Evolutionary conservation across 2,888 invertebrate species (phyloP).

Genomic region (Phengaris arion): DNA sequence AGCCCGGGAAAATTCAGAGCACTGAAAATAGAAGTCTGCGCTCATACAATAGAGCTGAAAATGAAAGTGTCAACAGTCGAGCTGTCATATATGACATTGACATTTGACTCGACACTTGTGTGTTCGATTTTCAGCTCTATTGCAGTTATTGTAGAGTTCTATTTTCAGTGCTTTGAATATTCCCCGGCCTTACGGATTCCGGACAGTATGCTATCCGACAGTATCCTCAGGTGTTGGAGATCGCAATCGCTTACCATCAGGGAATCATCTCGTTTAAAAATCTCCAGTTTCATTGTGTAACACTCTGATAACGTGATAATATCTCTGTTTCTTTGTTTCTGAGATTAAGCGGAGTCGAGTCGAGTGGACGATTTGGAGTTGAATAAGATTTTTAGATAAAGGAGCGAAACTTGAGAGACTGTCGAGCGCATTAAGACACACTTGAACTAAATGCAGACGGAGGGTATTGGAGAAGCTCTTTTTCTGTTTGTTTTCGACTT

Average conservation of each 20-base stretch:
- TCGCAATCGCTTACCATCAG: not conserved
- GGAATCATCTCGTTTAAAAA: not conserved
- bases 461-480: not conserved
- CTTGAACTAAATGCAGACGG: conserved; percentile 22
- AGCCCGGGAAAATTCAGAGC: no score
- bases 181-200: no score
- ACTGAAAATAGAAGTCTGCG: no score
- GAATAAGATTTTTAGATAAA: conserved; percentile 38
- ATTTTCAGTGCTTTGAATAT: no score
- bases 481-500: not conserved
- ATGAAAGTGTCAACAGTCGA: no score
- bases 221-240: not conserved
- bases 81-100: no score
- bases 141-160: no score
- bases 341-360: conserved; percentile 36
- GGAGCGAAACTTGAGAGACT: conserved; percentile 27
- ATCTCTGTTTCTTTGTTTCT: conserved; percentile 36
- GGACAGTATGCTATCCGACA: not conserved
- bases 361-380: conserved; percentile 36
- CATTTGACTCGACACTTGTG: no score
- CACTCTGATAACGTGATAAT: conserved; percentile 23
- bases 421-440: conserved; percentile 7
- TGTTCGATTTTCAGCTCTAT: no score
- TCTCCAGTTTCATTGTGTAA: not conserved
- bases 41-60: no score